phyloP scores from a whole-genome alignment of 2,888 invertebrate genomes.

The Cosmopolites sordidus region DNA sequence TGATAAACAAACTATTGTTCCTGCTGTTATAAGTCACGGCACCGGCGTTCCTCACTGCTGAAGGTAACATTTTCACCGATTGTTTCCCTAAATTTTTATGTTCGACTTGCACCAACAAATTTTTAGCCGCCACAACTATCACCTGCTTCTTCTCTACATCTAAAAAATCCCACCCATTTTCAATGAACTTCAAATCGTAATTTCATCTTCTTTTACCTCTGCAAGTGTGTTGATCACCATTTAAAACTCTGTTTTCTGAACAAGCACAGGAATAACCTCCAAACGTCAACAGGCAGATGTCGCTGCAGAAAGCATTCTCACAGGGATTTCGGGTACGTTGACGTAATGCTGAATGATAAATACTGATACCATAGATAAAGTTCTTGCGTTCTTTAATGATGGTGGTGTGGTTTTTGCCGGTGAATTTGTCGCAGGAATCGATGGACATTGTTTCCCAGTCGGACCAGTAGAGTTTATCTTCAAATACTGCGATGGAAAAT shows the following conservation, averaged over 20 bases:
- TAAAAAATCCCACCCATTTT: no score
- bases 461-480: constrained; percentile 85
- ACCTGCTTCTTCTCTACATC: constrained; percentile 48
- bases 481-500: constrained; percentile 80
- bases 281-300: constrained; percentile 71
- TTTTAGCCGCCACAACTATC: constrained; percentile 57
- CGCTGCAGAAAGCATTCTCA: constrained; percentile 59
- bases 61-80: constrained; percentile 46
- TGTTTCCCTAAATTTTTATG: constrained; percentile 66
- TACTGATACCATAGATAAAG: constrained; percentile 62
- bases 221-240: constrained; percentile 56
- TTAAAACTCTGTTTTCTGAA: constrained; percentile 64
- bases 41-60: constrained; percentile 54
- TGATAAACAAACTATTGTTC: constrained; percentile 52
- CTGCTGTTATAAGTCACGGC: constrained; percentile 57
- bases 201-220: constrained; percentile 45
- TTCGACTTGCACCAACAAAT: constrained; percentile 58
- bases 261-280: constrained; percentile 66
- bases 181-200: no score
- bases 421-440: constrained; percentile 73
- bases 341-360: constrained; percentile 69
- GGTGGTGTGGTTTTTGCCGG: constrained; percentile 59
- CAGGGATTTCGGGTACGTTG: constrained; percentile 59
- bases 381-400: constrained; percentile 51
- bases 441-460: constrained; percentile 78